These are phyloP conservation scores for Sylvia borin DNA, from an alignment of 2,797 vertebrate species.

Conservation along the genomic window DNA sequence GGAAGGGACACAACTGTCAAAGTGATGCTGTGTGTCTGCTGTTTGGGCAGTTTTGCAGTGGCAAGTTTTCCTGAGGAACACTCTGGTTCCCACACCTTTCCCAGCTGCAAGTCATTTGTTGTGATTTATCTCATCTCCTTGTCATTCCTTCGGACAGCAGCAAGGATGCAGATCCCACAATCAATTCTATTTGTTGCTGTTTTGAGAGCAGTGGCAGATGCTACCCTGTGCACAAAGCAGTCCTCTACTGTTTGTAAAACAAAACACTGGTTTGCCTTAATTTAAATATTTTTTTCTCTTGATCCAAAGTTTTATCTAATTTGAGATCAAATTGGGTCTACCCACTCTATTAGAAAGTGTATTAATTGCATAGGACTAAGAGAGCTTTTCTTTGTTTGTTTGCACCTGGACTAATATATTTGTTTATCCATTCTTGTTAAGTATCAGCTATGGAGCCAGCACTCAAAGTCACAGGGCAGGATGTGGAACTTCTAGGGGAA, in stretches of 20 bases:
- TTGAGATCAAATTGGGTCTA: not conserved
- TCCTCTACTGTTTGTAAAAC: not conserved
- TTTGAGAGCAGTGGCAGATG: not conserved
- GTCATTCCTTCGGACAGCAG: not conserved
- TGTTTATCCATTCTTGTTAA: not conserved
- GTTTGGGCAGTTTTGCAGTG: not conserved
- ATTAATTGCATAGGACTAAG: not conserved
- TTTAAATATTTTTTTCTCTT: not conserved
- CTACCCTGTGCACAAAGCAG: not conserved
- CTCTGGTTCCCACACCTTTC: not conserved
- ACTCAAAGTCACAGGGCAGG: not conserved
- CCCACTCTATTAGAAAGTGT: not conserved
- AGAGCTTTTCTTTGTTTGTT: not conserved
- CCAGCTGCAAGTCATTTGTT: rapidly evolving
- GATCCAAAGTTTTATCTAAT: not conserved
- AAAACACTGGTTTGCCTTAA: not conserved
- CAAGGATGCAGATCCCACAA: not conserved
- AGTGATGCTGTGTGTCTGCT: rapidly evolving
- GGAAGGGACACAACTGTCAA: not conserved
- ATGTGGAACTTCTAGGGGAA: not conserved
- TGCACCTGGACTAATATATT: not conserved
- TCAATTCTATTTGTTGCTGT: not conserved
- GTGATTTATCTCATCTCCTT: not conserved
- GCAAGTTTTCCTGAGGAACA: not conserved
- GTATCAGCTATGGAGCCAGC: not conserved